Evolutionary conservation across 2,113 vertebrate genomes (phyloP).

Genomic region (Melospiza melodia): DNA sequence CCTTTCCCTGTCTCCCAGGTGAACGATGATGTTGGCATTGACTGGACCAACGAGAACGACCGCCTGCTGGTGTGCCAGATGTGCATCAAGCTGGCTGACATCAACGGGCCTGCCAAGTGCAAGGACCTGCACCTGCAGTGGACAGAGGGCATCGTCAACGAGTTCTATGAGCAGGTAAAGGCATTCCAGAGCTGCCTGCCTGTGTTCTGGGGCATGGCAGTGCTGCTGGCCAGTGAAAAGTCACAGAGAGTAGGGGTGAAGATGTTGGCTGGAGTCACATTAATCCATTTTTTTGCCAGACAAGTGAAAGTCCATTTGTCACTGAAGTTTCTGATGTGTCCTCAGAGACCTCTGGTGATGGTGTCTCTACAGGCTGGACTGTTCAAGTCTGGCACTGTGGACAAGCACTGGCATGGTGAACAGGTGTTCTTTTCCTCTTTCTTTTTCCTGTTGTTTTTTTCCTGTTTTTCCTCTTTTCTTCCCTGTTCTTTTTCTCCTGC

Average conservation of each 20-base stretch:
- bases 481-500: neutral
- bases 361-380: neutral
- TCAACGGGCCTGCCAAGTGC: constrained; percentile 94
- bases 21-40: constrained; percentile 94
- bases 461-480: neutral
- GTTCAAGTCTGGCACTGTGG: neutral
- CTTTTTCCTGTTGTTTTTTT: neutral
- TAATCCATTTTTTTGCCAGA: neutral
- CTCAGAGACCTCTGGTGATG: neutral
- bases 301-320: neutral
- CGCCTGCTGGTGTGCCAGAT: constrained; percentile 96
- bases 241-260: neutral
- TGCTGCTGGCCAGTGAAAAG: neutral
- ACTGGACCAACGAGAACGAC: constrained; percentile 98
- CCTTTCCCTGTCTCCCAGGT: constrained; percentile 74
- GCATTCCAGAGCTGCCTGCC: neutral
- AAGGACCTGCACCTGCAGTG: constrained; percentile 95
- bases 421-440: neutral
- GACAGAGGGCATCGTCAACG: constrained; percentile 97
- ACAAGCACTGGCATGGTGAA: neutral
- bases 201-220: neutral
- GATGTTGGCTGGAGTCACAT: neutral
- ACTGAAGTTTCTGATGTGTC: neutral
- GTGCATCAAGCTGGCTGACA: constrained; percentile 98
- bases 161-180: constrained; percentile 96